These are phyloP conservation scores for Poeciliopsis prolifica DNA, from an alignment of 2,113 vertebrate genomes.

Conservation along the genomic window DNA sequence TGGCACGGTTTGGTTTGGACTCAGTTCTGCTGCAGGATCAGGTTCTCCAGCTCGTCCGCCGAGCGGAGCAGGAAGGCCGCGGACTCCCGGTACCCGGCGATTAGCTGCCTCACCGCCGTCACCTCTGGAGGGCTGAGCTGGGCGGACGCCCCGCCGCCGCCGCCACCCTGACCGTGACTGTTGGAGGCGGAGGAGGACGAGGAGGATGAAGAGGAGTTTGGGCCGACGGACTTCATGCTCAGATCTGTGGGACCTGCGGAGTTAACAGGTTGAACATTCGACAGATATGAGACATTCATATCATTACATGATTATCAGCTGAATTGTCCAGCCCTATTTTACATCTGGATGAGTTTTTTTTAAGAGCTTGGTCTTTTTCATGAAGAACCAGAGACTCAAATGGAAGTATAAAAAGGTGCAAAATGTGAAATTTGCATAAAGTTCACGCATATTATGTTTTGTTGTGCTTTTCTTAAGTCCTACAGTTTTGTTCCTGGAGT, in stretches of 20 bases:
- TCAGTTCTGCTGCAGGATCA: conserved; percentile 99
- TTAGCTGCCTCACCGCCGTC: conserved; percentile 95
- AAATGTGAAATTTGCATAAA: no score
- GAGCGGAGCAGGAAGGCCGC: conserved; percentile 97
- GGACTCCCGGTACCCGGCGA: conserved; percentile 96
- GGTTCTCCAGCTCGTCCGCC: conserved; percentile 98
- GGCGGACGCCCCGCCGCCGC: conserved; percentile 90
- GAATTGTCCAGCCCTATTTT: no score
- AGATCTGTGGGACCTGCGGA: conserved; percentile 94
- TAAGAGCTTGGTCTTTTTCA: no score
- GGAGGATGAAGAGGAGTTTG: conserved; percentile 87
- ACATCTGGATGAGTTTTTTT: no score
- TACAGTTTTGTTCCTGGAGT: no score
- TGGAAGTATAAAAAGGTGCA: no score
- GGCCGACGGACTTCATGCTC: conserved; percentile 96
- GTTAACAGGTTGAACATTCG: conserved; percentile 5
- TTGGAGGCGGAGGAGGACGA: conserved; percentile 89
- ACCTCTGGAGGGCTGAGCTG: conserved; percentile 97
- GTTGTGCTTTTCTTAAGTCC: no score
- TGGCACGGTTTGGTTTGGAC: conserved; percentile 45
- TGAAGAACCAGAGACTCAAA: no score
- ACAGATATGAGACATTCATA: no score
- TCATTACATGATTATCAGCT: no score
- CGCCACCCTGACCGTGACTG: conserved; percentile 84
- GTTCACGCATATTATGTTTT: no score